A percentile compares a stretch with the other conserved stretches of the same genome.
These are phyloP conservation scores for Dermatophagoides farinae DNA, from an alignment of 1,140 invertebrate species.

Conservation along the genomic window DNA sequence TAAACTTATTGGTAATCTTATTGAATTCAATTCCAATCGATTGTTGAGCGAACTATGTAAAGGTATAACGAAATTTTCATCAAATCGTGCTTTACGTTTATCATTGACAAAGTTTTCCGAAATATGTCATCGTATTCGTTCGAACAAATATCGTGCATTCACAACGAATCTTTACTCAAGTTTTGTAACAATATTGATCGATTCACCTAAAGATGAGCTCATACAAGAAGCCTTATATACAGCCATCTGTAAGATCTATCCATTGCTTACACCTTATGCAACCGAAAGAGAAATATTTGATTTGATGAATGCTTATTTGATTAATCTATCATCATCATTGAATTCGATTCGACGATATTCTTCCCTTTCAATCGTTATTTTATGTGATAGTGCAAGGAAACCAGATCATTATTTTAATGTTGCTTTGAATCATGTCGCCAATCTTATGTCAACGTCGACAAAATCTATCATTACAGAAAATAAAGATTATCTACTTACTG, in stretches of 20 bases:
- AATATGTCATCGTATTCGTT: conserved; percentile 38
- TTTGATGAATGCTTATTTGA: conserved; percentile 41
- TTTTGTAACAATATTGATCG: conserved; percentile 38
- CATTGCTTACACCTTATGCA: conserved; percentile 45
- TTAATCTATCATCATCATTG: conserved; percentile 37
- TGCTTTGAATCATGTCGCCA: conserved; percentile 30
- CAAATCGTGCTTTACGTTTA: conserved; percentile 41
- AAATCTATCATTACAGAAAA: background rate
- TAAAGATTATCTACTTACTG: conserved; percentile 5
- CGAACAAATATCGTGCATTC: conserved; percentile 51
- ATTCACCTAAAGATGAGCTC: conserved; percentile 41
- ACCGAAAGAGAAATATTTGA: conserved; percentile 48
- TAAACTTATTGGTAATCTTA: conserved; percentile 29
- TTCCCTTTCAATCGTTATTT: conserved; percentile 38
- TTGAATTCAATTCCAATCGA: conserved; percentile 42
- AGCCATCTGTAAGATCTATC: conserved; percentile 43
- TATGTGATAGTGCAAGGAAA: conserved; percentile 41
- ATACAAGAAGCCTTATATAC: conserved; percentile 47
- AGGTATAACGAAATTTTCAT: conserved; percentile 54
- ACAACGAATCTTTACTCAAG: conserved; percentile 48
- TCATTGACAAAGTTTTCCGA: conserved; percentile 51
- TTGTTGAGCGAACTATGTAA: conserved; percentile 56
- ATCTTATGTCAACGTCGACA: background rate
- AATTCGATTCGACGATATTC: conserved; percentile 39
- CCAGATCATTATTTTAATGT: conserved; percentile 38